Base-by-base conservation (phyloP, 2,888 invertebrate genomes). In the Drosophila affinis region DNA sequence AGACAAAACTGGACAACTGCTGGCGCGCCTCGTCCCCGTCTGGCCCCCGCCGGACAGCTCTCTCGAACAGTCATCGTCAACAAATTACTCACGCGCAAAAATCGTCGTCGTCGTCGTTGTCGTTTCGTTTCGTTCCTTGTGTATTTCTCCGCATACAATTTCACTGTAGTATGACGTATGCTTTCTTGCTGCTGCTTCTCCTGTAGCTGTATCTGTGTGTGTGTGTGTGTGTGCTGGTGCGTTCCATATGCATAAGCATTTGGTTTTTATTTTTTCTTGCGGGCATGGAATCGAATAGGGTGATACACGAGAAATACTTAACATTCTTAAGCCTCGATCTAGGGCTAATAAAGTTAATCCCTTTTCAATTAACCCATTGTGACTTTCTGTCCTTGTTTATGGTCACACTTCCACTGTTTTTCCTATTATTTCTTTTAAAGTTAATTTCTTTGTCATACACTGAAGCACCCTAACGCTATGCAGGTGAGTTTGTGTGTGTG, bases 81-180 rank as follows among this genome's bases (percentile, higher is more conserved):
- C 87, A 84, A 86, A 89, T 85, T 85, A 85, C 89, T 89, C 89
- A 85, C 86, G 89, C 88, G 86, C 86, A 89, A 85, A 89, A 87
- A 80, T 87, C 71, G 73, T 57, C 70, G 56, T 48, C 34, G 21
- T 21, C 21, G 21, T 21, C 18, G 18, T 18, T 2, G 21, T 21
- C 3, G 21, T 21, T n/a, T n/a, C 21, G 21, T 3, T 21, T 21
- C 21, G 21, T 54, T 75, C 76, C 73, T 53, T 70, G 57, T 72
- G 75, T 87, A 70, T 77, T 75, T 80, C 78, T 87, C 65, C 72
- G 70, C 72, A 86, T 75, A 79, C 71, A 88, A 86, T 88, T 82
- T 86, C 88, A 77, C 87, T 82, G 65, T 75, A 73, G 65, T 75
- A 75, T 83, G 88, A 83, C 82, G 88, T 88, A 86, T 83, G 84